Base-by-base conservation (phyloP, 53 echinoderm and acorn worm genomes). In the Patiria pectinifera region DNA sequence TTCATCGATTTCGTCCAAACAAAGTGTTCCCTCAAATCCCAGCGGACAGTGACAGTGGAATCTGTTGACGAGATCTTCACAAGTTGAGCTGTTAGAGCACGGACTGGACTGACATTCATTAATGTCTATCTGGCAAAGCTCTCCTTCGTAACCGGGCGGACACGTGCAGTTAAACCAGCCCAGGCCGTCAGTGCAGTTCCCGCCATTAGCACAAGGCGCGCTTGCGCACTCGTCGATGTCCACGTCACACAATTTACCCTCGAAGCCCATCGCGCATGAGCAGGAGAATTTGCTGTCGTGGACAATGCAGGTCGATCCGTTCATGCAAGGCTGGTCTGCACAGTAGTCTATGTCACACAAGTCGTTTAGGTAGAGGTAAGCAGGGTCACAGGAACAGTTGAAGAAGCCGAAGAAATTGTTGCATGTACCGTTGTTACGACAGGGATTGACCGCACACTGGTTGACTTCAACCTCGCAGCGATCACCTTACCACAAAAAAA, bases 91-190 rank as follows among this genome's bases (percentile, higher is more conserved):
- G 69, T 43, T 48, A 19, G 59, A 69, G 16, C 93, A 93, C 43
- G 93, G 93, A 58, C 24, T 66, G 45, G 86, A 81, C 80, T 18
- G 69, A 43, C 93, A 93, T 71, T 93, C 93, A 24, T 93, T 87
- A 8, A 82, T 70, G 15, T 93, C 87, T 62, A 21, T 59, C 60
- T 86, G 70, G 44, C 93, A 93, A 24, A 63, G 24, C n/a, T 12
- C 16, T 35, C 93, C 93, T 26, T 74, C 82, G 61, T 62, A 93
- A 4, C 93, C 93, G 4, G 72, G 82, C 43, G 53, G 86, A 71
- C 93, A 93, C 66, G 82, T 82, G 71, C 93, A 93, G 82, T 82
- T 71, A 53, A 87, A 93, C 63, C 81, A 80, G 23, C 87, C 87
- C 59, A 93, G 8, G 19, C 61, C 45, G 0, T 87, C 82, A 4